Conservation (phyloP, 2,888 invertebrate species). For the Melieria picta region DNA sequence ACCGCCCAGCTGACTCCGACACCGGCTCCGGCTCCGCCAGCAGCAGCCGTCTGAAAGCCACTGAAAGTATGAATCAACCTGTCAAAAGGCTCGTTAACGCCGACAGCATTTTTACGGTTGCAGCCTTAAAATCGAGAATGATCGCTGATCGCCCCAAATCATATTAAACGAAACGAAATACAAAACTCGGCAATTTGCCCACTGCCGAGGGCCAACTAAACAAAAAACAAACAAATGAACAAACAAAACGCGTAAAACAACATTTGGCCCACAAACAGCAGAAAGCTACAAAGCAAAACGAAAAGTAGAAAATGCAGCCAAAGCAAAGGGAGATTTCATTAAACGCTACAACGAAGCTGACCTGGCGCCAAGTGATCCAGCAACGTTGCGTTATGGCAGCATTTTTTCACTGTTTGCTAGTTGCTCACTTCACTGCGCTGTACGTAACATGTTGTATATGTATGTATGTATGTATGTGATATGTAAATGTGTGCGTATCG, state of each 20-base stretch:
- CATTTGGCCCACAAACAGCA: neutral
- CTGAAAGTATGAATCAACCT: conserved; percentile 62
- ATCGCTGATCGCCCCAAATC: conserved; percentile 51
- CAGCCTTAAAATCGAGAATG: conserved; percentile 52
- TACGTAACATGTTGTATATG: neutral
- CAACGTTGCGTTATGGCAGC: conserved; percentile 14
- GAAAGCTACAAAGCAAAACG: conserved; percentile 18
- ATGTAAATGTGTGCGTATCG: conserved; percentile 8
- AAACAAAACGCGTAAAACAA: conserved; percentile 8
- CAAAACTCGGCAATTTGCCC: conserved; percentile 20
- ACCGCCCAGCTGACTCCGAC: conserved; percentile 32
- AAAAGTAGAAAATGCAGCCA: conserved; percentile 38
- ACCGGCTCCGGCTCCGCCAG: neutral
- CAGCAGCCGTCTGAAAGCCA: conserved; percentile 52
- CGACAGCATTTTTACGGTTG: conserved; percentile 62
- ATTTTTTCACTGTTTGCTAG: conserved; percentile 9
- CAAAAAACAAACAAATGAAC: conserved; percentile 45
- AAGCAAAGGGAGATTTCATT: conserved; percentile 54
- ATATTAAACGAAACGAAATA: conserved; percentile 37
- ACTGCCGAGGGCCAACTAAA: conserved; percentile 41
- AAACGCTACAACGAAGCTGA: conserved; percentile 54
- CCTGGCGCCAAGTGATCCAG: conserved; percentile 59
- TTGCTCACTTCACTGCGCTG: conserved; percentile 2
- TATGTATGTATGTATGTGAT: neutral
- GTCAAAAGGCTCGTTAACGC: conserved; percentile 65